Percentiles rank a stretch among this genome's conserved stretches.
Conservation (phyloP, 2,113 vertebrate species). For the Tyto alba region DNA sequence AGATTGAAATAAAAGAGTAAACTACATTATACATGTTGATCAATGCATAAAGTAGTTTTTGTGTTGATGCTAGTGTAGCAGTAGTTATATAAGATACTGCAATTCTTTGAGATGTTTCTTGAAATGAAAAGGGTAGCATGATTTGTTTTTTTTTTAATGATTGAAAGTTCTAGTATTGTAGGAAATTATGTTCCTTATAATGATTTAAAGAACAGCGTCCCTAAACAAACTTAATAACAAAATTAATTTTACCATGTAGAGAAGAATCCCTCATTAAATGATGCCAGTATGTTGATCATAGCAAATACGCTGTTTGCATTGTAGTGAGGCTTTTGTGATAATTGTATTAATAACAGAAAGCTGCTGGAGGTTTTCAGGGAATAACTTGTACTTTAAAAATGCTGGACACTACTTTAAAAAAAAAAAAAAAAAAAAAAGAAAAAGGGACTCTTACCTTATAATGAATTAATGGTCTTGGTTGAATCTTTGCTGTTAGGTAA, state of each 20-base stretch:
- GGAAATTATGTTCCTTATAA: not conserved
- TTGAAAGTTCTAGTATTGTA: not conserved
- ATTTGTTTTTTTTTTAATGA: not conserved
- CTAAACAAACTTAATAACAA: not conserved
- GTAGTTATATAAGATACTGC: not conserved
- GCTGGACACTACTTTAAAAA: not conserved
- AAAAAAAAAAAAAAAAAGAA: not conserved
- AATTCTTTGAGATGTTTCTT: not conserved
- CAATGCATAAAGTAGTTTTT: not conserved
- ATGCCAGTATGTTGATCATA: not conserved
- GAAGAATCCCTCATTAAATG: not conserved
- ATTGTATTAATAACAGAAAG: not conserved
- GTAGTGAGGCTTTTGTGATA: not conserved
- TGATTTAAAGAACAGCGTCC: not conserved
- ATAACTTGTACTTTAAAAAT: not conserved
- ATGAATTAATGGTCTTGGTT: not conserved
- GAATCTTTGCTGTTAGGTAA: not conserved
- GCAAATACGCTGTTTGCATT: not conserved
- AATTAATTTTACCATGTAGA: not conserved
- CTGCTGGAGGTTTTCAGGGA: not conserved
- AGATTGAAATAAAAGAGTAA: conserved; percentile 6
- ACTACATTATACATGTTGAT: not conserved
- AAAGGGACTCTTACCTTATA: not conserved
- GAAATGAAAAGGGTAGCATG: not conserved
- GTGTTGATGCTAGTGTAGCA: not conserved